phyloP scores from a whole-genome alignment of 2,797 vertebrate species.

The Bovichtus variegatus region DNA sequence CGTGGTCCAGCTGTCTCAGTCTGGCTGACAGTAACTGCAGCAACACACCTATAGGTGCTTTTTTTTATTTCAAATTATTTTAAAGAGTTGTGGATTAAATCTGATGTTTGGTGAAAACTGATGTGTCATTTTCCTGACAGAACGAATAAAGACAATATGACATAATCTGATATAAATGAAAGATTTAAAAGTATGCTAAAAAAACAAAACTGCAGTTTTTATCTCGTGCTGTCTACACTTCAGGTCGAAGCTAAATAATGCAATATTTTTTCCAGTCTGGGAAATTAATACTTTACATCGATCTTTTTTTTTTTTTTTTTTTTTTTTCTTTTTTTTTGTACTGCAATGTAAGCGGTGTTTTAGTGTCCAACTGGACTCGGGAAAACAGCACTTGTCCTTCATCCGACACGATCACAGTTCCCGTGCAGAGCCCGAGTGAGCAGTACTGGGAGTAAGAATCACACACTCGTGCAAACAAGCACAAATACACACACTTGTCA shows the following conservation, averaged over 20 bases:
- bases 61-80: not conserved
- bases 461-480: not conserved
- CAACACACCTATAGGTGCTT: conserved; percentile 81
- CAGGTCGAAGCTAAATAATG: not conserved
- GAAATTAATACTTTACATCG: not conserved
- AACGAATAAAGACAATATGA: not conserved
- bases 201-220: not conserved
- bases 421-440: conserved; percentile 90
- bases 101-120: not conserved
- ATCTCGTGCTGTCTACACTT: not conserved
- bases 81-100: not conserved
- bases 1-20: conserved; percentile 87
- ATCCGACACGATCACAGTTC: conserved; percentile 52
- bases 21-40: conserved; percentile 89
- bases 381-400: conserved; percentile 84
- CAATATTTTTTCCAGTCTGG: not conserved
- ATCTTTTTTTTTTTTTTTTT: not conserved
- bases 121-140: not conserved
- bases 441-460: conserved; percentile 95
- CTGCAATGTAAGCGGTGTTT: conserved; percentile 80
- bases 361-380: conserved; percentile 81
- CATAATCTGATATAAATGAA: not conserved
- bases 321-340: conserved; percentile 47
- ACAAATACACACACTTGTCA: not conserved
- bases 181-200: not conserved